These are phyloP conservation scores for Drosophila persimilis DNA, from an alignment of 1,140 invertebrate species.

Conservation along the genomic window DNA sequence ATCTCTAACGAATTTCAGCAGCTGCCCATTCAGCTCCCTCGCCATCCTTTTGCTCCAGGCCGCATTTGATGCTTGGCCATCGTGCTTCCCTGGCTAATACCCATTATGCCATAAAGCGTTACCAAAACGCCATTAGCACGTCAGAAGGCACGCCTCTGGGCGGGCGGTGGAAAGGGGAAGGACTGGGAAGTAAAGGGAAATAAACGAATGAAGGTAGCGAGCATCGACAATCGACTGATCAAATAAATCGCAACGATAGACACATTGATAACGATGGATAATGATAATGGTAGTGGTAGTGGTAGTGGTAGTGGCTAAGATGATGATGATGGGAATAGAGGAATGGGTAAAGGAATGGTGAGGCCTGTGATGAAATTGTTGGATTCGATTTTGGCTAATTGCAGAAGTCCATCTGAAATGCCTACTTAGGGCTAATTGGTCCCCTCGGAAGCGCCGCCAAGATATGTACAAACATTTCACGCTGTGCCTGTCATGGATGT, in stretches of 20 bases:
- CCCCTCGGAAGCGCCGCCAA: slow-evolving; percentile 77
- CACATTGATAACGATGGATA: slow-evolving; percentile 39
- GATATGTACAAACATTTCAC: slow-evolving; percentile 80
- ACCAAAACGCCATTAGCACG: slow-evolving; percentile 72
- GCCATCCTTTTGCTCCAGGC: not conserved
- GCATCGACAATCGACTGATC: slow-evolving; percentile 39
- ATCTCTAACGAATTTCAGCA: slow-evolving; percentile 21
- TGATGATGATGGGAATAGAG: slow-evolving; percentile 34
- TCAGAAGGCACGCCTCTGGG: slow-evolving; percentile 56
- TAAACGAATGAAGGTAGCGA: slow-evolving; percentile 21
- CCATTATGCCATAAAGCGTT: slow-evolving; percentile 75
- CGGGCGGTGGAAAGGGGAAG: slow-evolving; percentile 8
- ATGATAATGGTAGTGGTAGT: slow-evolving; percentile 35
- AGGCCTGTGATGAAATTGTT: slow-evolving; percentile 68
- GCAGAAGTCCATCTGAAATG: slow-evolving; percentile 75
- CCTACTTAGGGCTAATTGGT: slow-evolving; percentile 78
- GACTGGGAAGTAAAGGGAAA: slow-evolving; percentile 14
- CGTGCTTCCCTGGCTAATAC: slow-evolving; percentile 50
- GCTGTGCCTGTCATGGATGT: slow-evolving; percentile 79
- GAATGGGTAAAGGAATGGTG: not conserved
- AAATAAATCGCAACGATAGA: slow-evolving; percentile 38
- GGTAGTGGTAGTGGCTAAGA: slow-evolving; percentile 24
- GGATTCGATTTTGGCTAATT: slow-evolving; percentile 78
- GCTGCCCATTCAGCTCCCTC: no score
- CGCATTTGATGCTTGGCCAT: slow-evolving; percentile 47